Conservation (phyloP, 53 echinoderm and acorn worm genomes). For the Arbacia lixula region DNA sequence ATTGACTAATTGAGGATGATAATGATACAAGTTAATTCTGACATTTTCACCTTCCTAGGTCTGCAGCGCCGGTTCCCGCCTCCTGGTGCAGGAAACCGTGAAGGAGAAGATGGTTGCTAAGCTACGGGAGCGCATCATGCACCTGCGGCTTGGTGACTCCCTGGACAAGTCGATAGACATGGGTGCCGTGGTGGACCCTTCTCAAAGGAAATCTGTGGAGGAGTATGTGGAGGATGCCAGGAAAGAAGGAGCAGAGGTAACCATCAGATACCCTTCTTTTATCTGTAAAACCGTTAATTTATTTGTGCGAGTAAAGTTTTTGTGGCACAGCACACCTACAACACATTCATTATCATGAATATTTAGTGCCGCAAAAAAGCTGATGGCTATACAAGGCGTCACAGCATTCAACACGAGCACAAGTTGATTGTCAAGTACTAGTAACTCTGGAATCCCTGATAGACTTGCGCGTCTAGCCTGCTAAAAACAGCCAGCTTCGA, state of each 20-base stretch:
- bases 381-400: no score
- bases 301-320: no score
- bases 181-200: slow-evolving; percentile 93
- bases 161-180: slow-evolving; percentile 99
- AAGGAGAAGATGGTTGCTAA: slow-evolving; percentile 75
- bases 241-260: slow-evolving; percentile 91
- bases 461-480: no score
- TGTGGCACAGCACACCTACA: no score
- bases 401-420: no score
- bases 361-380: no score
- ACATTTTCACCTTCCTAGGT: slow-evolving; percentile 61
- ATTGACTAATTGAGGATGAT: neutral
- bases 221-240: slow-evolving; percentile 92
- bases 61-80: slow-evolving; percentile 95
- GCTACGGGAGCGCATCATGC: slow-evolving; percentile 82
- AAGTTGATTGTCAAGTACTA: no score
- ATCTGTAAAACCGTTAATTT: no score
- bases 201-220: slow-evolving; percentile 85
- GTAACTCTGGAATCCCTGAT: no score
- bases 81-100: slow-evolving; percentile 90
- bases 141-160: slow-evolving; percentile 91
- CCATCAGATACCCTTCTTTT: neutral
- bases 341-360: no score
- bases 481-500: no score
- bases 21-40: neutral